A percentile compares a stretch with the other conserved stretches of the same genome.
Evolutionary conservation across 2,797 vertebrate genomes (phyloP).

Genomic region (Dicrostonyx torquatus): DNA sequence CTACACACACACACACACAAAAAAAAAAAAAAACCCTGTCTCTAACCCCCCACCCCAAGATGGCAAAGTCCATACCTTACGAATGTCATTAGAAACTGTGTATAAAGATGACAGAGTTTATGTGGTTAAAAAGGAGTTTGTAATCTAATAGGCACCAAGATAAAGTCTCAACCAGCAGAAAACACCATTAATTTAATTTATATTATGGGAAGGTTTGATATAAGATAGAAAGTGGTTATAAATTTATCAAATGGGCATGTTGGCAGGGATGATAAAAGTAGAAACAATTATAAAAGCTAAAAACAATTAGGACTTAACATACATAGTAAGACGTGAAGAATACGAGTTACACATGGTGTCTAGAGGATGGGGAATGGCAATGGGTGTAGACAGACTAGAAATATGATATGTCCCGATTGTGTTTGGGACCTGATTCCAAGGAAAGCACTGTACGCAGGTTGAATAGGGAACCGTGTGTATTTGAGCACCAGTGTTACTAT

Average conservation of each 20-base stretch:
- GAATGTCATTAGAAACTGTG: neutral
- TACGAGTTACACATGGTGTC: neutral
- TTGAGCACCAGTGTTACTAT: neutral
- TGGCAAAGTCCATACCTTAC: neutral
- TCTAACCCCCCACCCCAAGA: neutral
- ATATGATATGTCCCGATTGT: neutral
- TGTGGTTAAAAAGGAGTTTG: neutral
- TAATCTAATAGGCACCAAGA: neutral
- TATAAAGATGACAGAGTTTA: neutral
- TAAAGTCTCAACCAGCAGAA: neutral
- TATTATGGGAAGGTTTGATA: neutral
- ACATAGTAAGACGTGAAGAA: neutral
- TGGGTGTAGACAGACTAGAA: neutral
- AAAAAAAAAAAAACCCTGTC: neutral
- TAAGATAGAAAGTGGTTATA: slow-evolving; percentile 11
- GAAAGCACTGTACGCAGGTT: neutral
- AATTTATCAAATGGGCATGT: neutral
- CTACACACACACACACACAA: neutral
- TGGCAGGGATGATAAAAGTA: neutral
- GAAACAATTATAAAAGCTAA: neutral
- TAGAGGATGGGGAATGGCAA: neutral
- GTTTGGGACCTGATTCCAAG: neutral
- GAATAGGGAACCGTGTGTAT: neutral
- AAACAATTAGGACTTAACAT: neutral
- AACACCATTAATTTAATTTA: neutral